These are phyloP conservation scores for Zalophus californianus DNA, from an alignment of 2,797 vertebrate species.

Conservation along the genomic window DNA sequence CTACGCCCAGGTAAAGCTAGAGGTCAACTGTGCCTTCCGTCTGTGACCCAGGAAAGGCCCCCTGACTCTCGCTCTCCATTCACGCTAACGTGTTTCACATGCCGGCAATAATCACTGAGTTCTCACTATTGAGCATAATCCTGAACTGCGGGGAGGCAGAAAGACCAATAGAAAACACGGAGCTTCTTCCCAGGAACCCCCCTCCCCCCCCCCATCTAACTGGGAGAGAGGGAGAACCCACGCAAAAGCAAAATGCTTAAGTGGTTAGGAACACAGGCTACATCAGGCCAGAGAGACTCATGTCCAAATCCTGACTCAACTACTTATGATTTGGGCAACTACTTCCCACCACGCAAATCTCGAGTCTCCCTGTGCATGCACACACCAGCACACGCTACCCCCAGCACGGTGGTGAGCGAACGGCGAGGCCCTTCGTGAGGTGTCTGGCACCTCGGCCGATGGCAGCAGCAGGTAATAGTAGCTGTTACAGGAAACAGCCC, in stretches of 20 bases:
- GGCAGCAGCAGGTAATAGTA: too few species aligned
- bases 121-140: neutral
- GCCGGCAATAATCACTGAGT: too few species aligned
- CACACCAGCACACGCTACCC: rapidly evolving
- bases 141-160: neutral
- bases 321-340: neutral
- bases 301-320: neutral
- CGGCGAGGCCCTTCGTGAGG: neutral
- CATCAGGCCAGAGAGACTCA: neutral
- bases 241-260: neutral
- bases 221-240: neutral
- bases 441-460: neutral
- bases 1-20: neutral
- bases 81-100: neutral
- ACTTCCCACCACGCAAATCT: neutral
- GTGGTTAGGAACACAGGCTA: neutral
- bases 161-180: neutral
- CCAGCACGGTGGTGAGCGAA: rapidly evolving
- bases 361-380: rapidly evolving
- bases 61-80: neutral
- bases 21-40: neutral
- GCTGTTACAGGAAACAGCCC: slow-evolving; percentile 11
- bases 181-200: neutral
- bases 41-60: neutral
- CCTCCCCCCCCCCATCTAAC: too few species aligned